Evolutionary conservation across 2,797 vertebrate genomes (phyloP).

Genomic region (Sebastes hubbsi): DNA sequence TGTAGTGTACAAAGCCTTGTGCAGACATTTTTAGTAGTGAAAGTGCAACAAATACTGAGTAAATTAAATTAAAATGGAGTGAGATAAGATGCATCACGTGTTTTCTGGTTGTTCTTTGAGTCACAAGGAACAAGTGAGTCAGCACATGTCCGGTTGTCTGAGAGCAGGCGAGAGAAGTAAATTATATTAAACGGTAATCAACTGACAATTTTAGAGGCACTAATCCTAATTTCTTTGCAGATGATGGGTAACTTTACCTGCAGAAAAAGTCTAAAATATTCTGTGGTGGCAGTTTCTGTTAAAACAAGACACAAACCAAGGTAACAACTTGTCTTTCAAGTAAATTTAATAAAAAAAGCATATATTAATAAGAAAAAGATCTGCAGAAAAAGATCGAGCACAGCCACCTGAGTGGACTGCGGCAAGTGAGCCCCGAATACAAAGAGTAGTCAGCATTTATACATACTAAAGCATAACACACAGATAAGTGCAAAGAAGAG

Average conservation of each 20-base stretch:
- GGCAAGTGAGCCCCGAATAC: no score
- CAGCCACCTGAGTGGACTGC: no score
- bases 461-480: no score
- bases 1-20: slow-evolving; percentile 19
- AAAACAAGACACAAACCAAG: no score
- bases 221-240: not conserved
- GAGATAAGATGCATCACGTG: not conserved
- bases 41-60: not conserved
- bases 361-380: no score
- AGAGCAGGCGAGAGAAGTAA: not conserved
- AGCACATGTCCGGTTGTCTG: not conserved
- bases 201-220: not conserved
- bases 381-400: no score
- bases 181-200: not conserved
- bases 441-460: no score
- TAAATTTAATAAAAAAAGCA: no score
- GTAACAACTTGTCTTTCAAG: no score
- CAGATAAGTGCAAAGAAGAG: no score
- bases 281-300: no score
- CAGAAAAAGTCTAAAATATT: not conserved
- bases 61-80: not conserved
- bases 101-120: not conserved
- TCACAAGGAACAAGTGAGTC: not conserved
- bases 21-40: slow-evolving; percentile 26
- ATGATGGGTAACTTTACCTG: not conserved